Evolutionary conservation across 2,797 vertebrate species (phyloP).

Genomic region (Emydoidea blandingii): DNA sequence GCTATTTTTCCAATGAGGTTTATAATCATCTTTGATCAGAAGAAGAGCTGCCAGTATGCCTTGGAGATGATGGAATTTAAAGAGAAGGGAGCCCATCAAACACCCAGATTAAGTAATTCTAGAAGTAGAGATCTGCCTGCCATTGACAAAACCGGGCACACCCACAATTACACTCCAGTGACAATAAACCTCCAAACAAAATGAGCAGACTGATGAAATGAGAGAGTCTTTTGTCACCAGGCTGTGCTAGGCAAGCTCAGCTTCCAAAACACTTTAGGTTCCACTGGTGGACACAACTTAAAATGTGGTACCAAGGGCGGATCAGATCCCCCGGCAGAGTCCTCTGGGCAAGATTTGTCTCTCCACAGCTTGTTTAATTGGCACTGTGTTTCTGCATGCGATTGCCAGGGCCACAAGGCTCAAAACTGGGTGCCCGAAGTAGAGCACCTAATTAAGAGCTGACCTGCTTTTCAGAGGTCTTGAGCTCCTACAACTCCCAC

Average conservation of each 20-base stretch:
- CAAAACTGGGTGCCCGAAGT: not conserved
- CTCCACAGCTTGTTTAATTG: not conserved
- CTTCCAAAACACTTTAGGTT: not conserved
- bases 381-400: not conserved
- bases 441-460: not conserved
- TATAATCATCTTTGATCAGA: not conserved
- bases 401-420: not conserved
- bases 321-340: not conserved
- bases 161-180: not conserved
- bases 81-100: not conserved
- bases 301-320: not conserved
- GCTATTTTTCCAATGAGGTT: not conserved
- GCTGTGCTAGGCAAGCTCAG: not conserved
- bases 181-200: not conserved
- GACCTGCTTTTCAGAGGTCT: not conserved
- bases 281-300: not conserved
- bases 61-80: rapidly evolving
- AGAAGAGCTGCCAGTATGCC: not conserved
- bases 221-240: not conserved
- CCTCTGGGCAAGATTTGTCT: not conserved
- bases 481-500: not conserved
- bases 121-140: not conserved
- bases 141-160: not conserved
- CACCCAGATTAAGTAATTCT: slow-evolving; percentile 4
- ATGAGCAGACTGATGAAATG: not conserved